Percentiles rank a stretch among this genome's conserved stretches.
phyloP scores from a whole-genome alignment of 2,113 vertebrate species.

The Varanus salvator region DNA sequence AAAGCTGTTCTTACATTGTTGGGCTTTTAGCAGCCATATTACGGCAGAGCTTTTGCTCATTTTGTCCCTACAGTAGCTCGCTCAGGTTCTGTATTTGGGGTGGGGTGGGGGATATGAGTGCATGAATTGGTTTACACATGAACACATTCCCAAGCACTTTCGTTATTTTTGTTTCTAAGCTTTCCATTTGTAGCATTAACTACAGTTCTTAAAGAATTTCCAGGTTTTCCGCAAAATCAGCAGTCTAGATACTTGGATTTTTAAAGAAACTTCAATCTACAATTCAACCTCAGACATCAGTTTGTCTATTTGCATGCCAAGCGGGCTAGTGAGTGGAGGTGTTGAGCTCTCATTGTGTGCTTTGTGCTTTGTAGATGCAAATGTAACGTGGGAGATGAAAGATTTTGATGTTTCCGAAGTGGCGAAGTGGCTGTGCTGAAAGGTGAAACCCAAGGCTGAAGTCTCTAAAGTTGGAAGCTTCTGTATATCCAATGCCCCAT shows the following conservation, averaged over 20 bases:
- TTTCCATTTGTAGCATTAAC: neutral
- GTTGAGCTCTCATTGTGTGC: neutral
- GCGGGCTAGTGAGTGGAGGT: neutral
- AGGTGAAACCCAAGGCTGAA: too few species aligned
- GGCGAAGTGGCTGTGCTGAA: too few species aligned
- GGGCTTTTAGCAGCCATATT: too few species aligned
- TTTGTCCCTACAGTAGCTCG: too few species aligned
- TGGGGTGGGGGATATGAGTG: too few species aligned
- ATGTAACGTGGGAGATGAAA: neutral
- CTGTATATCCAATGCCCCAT: too few species aligned
- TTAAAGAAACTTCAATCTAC: neutral
- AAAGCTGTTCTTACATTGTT: too few species aligned
- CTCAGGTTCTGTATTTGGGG: too few species aligned
- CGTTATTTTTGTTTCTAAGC: neutral
- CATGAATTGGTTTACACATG: neutral
- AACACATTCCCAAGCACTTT: neutral
- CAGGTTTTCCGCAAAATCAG: neutral
- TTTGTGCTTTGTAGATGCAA: neutral
- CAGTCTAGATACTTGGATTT: neutral
- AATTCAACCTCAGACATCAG: neutral
- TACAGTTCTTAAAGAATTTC: neutral
- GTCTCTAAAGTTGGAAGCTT: too few species aligned
- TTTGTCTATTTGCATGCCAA: neutral
- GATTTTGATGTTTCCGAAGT: neutral
- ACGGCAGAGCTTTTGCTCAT: too few species aligned